Conservation (phyloP, 2,113 vertebrate genomes). For the Lepus americanus region DNA sequence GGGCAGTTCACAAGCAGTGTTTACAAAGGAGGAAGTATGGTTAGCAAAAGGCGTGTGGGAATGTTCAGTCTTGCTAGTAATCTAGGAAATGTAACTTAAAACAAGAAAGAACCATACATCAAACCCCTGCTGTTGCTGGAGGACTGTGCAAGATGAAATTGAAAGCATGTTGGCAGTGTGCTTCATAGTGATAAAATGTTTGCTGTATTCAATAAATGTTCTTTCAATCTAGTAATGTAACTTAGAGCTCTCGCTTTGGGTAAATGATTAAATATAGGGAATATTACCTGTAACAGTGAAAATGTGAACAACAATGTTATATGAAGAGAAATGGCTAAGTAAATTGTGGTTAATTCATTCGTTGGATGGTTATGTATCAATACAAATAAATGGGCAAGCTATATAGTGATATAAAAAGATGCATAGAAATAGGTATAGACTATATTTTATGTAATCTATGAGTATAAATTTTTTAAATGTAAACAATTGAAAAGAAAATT, state of each 20-base stretch:
- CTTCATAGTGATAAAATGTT: not conserved
- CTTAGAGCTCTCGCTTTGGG: not conserved
- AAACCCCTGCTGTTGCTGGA: not conserved
- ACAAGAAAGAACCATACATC: not conserved
- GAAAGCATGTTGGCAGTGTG: not conserved
- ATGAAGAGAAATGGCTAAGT: not conserved
- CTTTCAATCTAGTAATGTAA: not conserved
- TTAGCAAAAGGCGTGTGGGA: not conserved
- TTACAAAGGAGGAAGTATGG: not conserved
- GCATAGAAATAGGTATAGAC: not conserved
- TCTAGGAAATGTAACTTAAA: not conserved
- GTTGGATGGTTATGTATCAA: not conserved
- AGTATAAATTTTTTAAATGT: conserved; percentile 9
- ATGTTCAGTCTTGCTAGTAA: not conserved
- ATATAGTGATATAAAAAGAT: not conserved
- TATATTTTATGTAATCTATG: not conserved
- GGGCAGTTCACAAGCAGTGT: not conserved
- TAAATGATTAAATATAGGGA: conserved; percentile 29
- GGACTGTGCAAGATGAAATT: not conserved
- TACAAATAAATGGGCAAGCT: not conserved
- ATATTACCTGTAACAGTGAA: not conserved
- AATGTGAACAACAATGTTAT: not conserved
- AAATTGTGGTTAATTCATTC: not conserved
- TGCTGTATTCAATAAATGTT: not conserved
- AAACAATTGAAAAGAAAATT: not conserved